Evolutionary conservation across 2,113 vertebrate species (phyloP).

Genomic region (Ochotona curzoniae): DNA sequence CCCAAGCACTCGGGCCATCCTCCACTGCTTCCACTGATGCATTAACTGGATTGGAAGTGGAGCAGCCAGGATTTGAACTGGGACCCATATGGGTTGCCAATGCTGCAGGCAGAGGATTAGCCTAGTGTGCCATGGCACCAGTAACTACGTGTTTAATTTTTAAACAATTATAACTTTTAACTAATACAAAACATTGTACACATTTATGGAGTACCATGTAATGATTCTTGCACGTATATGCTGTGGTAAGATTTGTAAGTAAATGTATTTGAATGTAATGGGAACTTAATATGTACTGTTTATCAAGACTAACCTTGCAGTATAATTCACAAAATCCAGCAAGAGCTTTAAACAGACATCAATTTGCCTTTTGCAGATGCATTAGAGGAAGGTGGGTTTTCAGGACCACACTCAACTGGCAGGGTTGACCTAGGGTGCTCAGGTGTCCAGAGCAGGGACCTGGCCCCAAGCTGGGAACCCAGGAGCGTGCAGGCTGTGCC

Average conservation of each 20-base stretch:
- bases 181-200: too few species aligned
- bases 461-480: neutral
- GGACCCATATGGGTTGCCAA: too few species aligned
- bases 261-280: neutral
- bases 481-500: accelerated
- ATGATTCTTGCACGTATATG: too few species aligned
- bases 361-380: neutral
- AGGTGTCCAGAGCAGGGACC: neutral
- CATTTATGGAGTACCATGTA: too few species aligned
- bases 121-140: too few species aligned
- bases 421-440: neutral
- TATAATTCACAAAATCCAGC: neutral
- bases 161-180: too few species aligned
- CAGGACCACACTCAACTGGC: neutral
- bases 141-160: too few species aligned
- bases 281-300: neutral
- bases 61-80: too few species aligned
- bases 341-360: neutral
- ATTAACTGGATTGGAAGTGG: too few species aligned
- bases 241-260: neutral
- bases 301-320: neutral
- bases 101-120: too few species aligned
- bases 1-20: too few species aligned
- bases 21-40: too few species aligned
- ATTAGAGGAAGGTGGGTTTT: neutral